Evolutionary conservation across 2,797 vertebrate genomes (phyloP).

Genomic region (Danio tinwini): DNA sequence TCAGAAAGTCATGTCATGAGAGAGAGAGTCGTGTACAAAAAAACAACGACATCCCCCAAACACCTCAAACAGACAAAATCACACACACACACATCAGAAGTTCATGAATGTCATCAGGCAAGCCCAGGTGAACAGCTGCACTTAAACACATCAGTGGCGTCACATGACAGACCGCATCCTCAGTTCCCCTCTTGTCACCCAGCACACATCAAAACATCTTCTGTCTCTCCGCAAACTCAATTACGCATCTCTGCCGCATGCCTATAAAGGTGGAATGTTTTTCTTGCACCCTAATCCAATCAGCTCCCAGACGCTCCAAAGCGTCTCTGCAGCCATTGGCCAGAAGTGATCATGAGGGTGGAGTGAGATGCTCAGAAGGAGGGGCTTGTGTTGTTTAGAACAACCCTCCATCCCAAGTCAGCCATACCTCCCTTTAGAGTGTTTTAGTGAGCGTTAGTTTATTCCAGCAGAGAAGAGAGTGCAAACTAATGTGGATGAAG

Average conservation of each 20-base stretch:
- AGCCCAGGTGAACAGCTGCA: not conserved
- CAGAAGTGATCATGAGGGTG: constrained; percentile 34
- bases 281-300: constrained; percentile 55
- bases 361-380: constrained; percentile 43
- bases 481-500: constrained; percentile 73
- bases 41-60: not conserved
- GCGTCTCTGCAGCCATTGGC: constrained; percentile 73
- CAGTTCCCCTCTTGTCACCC: constrained; percentile 39
- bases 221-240: constrained; percentile 64
- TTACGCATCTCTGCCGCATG: constrained; percentile 60
- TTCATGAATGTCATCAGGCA: constrained; percentile 3
- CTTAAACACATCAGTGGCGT: constrained; percentile 39
- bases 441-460: constrained; percentile 82
- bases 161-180: constrained; percentile 35
- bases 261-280: constrained; percentile 49
- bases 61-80: not conserved
- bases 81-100: not conserved
- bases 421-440: constrained; percentile 78
- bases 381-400: constrained; percentile 38
- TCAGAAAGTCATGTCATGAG: not conserved
- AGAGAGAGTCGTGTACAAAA: not conserved
- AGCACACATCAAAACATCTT: constrained; percentile 54
- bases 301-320: constrained; percentile 72
- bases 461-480: constrained; percentile 69
- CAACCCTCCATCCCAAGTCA: constrained; percentile 52